These are phyloP conservation scores for Cephalotes varians DNA, from an alignment of 2,888 invertebrate genomes.

Conservation along the genomic window DNA sequence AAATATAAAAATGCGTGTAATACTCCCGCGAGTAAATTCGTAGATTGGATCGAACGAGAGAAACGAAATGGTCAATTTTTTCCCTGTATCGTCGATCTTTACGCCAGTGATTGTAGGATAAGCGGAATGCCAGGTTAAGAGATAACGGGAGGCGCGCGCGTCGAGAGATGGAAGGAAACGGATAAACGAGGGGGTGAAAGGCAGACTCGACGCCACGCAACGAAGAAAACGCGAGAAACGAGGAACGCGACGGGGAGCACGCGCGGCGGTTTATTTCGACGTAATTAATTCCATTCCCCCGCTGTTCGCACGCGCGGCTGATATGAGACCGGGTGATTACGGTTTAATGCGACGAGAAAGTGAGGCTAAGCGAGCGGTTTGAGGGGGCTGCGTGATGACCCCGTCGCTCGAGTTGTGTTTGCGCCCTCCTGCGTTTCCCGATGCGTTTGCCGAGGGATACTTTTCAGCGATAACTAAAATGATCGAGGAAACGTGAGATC, in stretches of 20 bases:
- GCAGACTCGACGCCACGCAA: conserved; percentile 50
- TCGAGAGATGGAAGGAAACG: conserved; percentile 45
- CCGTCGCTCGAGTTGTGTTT: neutral
- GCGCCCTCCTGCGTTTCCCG: neutral
- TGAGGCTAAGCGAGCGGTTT: conserved; percentile 33
- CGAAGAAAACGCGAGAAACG: conserved; percentile 55
- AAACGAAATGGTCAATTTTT: neutral
- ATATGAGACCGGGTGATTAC: conserved; percentile 59
- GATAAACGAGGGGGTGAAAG: conserved; percentile 15
- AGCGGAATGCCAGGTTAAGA: conserved; percentile 21
- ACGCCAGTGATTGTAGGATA: neutral
- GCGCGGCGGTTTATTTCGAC: conserved; percentile 57
- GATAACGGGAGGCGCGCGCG: conserved; percentile 29
- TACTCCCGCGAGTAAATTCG: neutral
- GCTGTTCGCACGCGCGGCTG: conserved; percentile 40
- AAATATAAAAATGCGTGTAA: conserved; percentile 32
- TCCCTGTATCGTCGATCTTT: neutral
- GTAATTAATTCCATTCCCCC: conserved; percentile 65
- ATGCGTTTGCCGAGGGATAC: conserved; percentile 22
- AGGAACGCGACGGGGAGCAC: conserved; percentile 39
- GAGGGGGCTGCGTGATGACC: conserved; percentile 36
- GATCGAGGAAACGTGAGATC: neutral
- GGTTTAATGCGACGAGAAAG: conserved; percentile 45
- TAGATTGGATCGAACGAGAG: neutral
- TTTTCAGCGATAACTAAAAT: neutral